Percentiles rank a stretch among this genome's conserved stretches.
phyloP scores from a whole-genome alignment of 2,113 vertebrate genomes.

The Chrysemys picta region DNA sequence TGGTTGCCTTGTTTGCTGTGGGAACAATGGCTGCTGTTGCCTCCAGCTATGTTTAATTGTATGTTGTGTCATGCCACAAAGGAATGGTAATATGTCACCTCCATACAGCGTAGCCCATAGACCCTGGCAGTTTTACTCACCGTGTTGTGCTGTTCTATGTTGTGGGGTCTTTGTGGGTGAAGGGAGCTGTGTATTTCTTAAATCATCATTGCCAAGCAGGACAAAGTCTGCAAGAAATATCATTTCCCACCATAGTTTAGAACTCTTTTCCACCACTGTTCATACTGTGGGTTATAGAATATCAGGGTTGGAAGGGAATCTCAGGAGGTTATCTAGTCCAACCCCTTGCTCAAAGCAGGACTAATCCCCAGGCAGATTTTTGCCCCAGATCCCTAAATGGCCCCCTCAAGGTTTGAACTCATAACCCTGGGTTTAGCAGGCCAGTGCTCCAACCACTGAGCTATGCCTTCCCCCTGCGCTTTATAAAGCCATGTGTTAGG shows the following conservation, averaged over 20 bases:
- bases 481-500: background rate
- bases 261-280: background rate
- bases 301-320: no score
- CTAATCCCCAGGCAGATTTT: no score
- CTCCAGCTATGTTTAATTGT: background rate
- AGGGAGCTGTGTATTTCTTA: background rate
- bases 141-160: background rate
- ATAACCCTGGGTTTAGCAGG: no score
- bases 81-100: background rate
- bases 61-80: constrained; percentile 11
- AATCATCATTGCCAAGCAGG: background rate
- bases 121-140: background rate
- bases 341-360: no score
- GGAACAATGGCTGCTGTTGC: background rate
- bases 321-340: no score
- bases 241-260: background rate
- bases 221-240: background rate
- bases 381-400: no score
- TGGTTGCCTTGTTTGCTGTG: background rate
- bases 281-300: background rate
- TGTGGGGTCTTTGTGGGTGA: background rate
- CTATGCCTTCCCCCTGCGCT: no score
- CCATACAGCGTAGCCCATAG: background rate
- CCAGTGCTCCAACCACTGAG: no score
- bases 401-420: no score